Evolutionary conservation across 2,888 invertebrate species (phyloP).

Genomic region (Pyrrhosoma nymphula): DNA sequence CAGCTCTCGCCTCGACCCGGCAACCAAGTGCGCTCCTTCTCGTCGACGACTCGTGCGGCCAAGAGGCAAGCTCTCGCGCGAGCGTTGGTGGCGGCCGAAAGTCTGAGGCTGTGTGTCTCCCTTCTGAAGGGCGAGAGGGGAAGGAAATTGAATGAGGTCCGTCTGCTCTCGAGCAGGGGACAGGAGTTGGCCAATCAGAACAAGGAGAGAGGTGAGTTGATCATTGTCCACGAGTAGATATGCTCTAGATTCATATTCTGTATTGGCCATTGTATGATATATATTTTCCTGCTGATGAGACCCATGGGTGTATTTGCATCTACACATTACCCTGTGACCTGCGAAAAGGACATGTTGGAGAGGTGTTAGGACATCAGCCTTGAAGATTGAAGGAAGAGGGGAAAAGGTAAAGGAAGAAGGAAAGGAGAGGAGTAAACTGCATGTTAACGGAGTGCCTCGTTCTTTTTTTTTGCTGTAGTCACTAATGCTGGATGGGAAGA

Average conservation of each 20-base stretch:
- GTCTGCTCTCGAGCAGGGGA: constrained; percentile 84
- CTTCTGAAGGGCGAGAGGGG: constrained; percentile 86
- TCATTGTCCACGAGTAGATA: constrained; percentile 21
- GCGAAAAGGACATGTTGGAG: too few species aligned
- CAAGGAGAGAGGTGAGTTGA: constrained; percentile 83
- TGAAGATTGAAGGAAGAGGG: too few species aligned
- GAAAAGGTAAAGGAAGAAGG: too few species aligned
- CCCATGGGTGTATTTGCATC: too few species aligned
- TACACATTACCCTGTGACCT: too few species aligned
- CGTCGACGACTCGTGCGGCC: not conserved
- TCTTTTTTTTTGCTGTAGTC: too few species aligned
- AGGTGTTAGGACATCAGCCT: too few species aligned
- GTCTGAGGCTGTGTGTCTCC: constrained; percentile 51
- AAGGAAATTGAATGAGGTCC: constrained; percentile 82
- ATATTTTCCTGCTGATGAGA: too few species aligned
- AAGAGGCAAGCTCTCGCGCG: constrained; percentile 29
- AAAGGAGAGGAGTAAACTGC: too few species aligned
- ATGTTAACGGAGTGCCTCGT: too few species aligned
- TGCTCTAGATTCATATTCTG: not conserved
- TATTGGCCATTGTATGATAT: not conserved
- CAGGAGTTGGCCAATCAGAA: constrained; percentile 84
- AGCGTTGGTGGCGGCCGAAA: constrained; percentile 29
- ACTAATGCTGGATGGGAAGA: too few species aligned
- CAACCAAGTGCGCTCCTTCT: constrained; percentile 19
- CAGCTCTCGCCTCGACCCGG: constrained; percentile 17